Percentiles rank a stretch among this genome's conserved stretches.
Evolutionary conservation across 2,113 vertebrate species (phyloP).

Genomic region (Xiphophorus couchianus): DNA sequence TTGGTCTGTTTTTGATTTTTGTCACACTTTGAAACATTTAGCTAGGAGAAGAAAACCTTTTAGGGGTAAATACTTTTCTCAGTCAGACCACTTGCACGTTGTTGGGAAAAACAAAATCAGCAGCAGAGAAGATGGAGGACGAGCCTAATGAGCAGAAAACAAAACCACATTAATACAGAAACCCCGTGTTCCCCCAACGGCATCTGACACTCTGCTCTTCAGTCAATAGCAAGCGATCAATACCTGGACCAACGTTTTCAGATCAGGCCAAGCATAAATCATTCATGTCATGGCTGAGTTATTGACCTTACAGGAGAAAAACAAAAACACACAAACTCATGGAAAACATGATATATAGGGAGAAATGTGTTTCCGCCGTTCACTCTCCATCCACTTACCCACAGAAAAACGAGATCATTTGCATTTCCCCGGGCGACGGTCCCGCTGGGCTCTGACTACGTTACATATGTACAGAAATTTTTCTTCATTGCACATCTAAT

Average conservation of each 20-base stretch:
- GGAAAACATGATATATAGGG: background rate
- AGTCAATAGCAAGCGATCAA: slow-evolving; percentile 69
- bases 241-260: slow-evolving; percentile 69
- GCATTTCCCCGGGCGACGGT: slow-evolving; percentile 51
- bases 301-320: slow-evolving; percentile 64
- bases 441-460: slow-evolving; percentile 52
- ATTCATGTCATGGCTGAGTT: slow-evolving; percentile 69
- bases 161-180: slow-evolving; percentile 40
- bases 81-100: slow-evolving; percentile 5
- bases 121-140: slow-evolving; percentile 8
- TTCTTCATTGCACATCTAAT: slow-evolving; percentile 68
- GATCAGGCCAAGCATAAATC: slow-evolving; percentile 66
- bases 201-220: slow-evolving; percentile 60
- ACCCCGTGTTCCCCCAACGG: slow-evolving; percentile 41
- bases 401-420: slow-evolving; percentile 53
- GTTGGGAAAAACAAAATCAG: slow-evolving; percentile 25
- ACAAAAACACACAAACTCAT: slow-evolving; percentile 12
- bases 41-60: background rate
- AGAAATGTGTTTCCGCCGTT: background rate
- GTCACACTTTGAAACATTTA: background rate
- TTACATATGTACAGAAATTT: slow-evolving; percentile 51
- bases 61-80: background rate
- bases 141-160: slow-evolving; percentile 53
- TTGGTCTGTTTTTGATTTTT: background rate
- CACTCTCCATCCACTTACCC: slow-evolving; percentile 34